Evolutionary conservation across 2,113 vertebrate species (phyloP).

Genomic region (Prionailurus bengalensis): DNA sequence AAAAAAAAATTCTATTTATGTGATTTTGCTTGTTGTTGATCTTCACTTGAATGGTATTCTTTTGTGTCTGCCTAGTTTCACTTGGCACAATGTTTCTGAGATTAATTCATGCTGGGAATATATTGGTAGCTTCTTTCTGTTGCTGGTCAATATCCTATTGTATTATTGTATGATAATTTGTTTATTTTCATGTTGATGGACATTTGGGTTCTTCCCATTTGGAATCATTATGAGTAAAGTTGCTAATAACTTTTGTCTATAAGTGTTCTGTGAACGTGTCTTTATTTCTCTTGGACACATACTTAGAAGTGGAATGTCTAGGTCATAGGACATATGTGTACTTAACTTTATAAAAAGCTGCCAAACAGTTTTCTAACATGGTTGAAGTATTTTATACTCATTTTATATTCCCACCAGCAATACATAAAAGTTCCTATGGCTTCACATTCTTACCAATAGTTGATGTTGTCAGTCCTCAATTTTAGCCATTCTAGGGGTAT

Average conservation of each 20-base stretch:
- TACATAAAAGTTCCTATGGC: neutral
- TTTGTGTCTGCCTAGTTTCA: neutral
- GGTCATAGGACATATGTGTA: neutral
- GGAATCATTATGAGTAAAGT: neutral
- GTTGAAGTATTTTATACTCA: neutral
- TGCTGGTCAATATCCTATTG: neutral
- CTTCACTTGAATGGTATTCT: neutral
- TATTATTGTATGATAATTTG: neutral
- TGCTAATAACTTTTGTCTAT: neutral
- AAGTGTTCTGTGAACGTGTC: neutral
- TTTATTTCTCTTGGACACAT: neutral
- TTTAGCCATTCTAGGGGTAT: neutral
- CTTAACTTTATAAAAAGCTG: slow-evolving; percentile 25
- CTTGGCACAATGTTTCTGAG: neutral
- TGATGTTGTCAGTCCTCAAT: neutral
- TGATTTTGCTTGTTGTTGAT: neutral
- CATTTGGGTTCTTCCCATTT: neutral
- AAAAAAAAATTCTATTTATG: neutral
- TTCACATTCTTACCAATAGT: neutral
- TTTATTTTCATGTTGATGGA: neutral
- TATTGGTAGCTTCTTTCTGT: neutral
- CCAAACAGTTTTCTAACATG: neutral
- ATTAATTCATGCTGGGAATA: neutral
- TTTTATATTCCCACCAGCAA: neutral
- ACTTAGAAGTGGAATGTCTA: neutral